These are phyloP conservation scores for Diaprepes abbreviatus DNA, from an alignment of 2,888 invertebrate species.

Conservation along the genomic window DNA sequence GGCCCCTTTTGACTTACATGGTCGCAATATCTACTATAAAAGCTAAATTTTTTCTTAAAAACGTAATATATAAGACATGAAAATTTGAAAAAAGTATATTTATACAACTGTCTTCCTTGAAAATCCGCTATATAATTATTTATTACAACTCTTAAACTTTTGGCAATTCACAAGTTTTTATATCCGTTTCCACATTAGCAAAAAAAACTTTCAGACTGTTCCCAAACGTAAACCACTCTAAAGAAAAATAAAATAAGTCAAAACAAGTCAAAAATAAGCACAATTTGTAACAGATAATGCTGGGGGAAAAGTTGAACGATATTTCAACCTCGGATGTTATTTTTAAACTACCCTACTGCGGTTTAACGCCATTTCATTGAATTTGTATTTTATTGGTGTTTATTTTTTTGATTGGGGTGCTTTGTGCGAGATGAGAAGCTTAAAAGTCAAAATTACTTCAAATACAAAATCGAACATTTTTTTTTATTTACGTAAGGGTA, in stretches of 20 bases:
- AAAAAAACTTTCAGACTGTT: slow-evolving; percentile 12
- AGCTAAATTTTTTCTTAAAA: too few relatives aligned
- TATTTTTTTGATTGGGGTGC: slow-evolving; percentile 1
- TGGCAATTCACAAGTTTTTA: not conserved
- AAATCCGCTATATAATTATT: not conserved
- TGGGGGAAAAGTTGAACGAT: slow-evolving; percentile 12
- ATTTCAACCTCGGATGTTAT: slow-evolving; percentile 19
- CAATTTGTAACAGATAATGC: slow-evolving; percentile 45
- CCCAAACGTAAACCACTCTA: slow-evolving; percentile 7
- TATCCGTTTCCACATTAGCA: not conserved
- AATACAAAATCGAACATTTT: too few relatives aligned
- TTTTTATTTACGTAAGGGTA: too few relatives aligned
- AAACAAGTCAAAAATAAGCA: slow-evolving; percentile 47
- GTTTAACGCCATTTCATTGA: not conserved
- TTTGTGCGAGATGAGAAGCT: not conserved
- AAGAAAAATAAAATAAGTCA: slow-evolving; percentile 33
- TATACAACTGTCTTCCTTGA: too few relatives aligned
- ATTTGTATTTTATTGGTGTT: slow-evolving; percentile 4
- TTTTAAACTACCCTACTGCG: slow-evolving; percentile 9
- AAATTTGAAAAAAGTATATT: too few relatives aligned
- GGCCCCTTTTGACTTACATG: too few relatives aligned
- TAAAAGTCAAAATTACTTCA: too few relatives aligned
- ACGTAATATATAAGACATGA: too few relatives aligned
- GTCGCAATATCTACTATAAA: too few relatives aligned
- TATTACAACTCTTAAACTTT: not conserved